These are phyloP conservation scores for Melanchra persicariae DNA, from an alignment of 2,888 invertebrate genomes.

Conservation along the genomic window DNA sequence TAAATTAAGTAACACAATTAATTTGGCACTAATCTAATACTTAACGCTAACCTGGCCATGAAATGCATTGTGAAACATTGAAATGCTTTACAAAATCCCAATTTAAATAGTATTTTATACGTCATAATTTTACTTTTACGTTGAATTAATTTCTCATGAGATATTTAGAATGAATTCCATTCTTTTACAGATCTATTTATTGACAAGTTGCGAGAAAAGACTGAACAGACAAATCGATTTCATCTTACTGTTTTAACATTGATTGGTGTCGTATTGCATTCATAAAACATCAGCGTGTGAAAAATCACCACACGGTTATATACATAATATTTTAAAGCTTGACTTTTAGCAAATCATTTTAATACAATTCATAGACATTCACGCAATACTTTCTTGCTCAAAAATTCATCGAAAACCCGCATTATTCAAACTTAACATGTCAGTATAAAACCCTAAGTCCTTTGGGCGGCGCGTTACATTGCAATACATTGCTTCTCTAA, in stretches of 20 bases:
- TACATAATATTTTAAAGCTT: conserved; percentile 5
- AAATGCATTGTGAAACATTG: conserved; percentile 74
- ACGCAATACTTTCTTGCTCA: conserved; percentile 15
- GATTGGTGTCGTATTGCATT: neutral
- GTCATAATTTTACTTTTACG: conserved; percentile 23
- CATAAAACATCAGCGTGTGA: too few species aligned
- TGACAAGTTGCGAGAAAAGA: conserved; percentile 2
- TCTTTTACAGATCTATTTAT: conserved; percentile 20
- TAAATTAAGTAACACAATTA: conserved; percentile 87
- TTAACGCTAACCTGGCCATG: conserved; percentile 71
- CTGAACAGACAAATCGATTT: neutral
- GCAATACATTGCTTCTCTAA: conserved; percentile 9
- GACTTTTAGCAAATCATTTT: conserved; percentile 24
- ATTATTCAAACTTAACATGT: conserved; percentile 45
- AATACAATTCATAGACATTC: conserved; percentile 17
- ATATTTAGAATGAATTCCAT: conserved; percentile 21
- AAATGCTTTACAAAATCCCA: conserved; percentile 63
- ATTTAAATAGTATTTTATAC: conserved; percentile 25
- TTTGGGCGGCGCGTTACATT: conserved; percentile 6
- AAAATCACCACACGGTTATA: neutral
- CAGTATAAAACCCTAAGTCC: conserved; percentile 12
- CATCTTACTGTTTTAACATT: neutral
- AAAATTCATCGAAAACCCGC: conserved; percentile 44
- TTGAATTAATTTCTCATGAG: conserved; percentile 23
- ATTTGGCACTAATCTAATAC: conserved; percentile 89